phyloP scores from a whole-genome alignment of 2,797 vertebrate genomes.

The Melanogrammus aeglefinus region DNA sequence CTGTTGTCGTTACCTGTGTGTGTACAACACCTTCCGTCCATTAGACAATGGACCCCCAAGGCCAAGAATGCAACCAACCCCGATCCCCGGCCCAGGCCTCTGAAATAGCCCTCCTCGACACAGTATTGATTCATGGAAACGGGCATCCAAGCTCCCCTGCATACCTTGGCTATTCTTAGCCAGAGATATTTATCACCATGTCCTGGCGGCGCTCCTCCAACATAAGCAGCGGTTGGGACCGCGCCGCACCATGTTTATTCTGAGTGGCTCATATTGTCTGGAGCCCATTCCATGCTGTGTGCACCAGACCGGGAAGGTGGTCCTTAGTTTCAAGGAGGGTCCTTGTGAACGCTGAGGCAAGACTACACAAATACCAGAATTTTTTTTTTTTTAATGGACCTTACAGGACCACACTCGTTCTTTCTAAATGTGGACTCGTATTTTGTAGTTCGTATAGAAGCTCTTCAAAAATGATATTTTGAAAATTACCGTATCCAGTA shows the following conservation, averaged over 20 bases:
- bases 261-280: conserved; percentile 40
- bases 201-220: conserved; percentile 43
- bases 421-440: background rate
- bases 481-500: background rate
- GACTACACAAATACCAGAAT: conserved; percentile 20
- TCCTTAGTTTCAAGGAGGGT: background rate
- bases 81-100: conserved; percentile 14
- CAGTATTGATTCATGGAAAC: conserved; percentile 38
- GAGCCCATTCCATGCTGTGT: conserved; percentile 35
- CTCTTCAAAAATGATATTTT: background rate
- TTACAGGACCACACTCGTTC: background rate
- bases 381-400: background rate
- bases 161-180: conserved; percentile 52
- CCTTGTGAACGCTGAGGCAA: conserved; percentile 27
- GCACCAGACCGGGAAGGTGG: conserved; percentile 19
- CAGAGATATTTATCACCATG: conserved; percentile 46
- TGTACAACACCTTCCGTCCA: too few relatives aligned
- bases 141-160: conserved; percentile 18
- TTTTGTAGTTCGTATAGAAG: background rate
- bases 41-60: too few relatives aligned
- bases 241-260: conserved; percentile 37
- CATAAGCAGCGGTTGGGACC: conserved; percentile 36
- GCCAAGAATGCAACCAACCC: background rate
- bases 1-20: too few relatives aligned
- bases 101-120: conserved; percentile 29